Evolutionary conservation across 2,888 invertebrate species (phyloP), one percentile per base, ranked within the genome.

Genomic region (Hyposoter dolosus): DNA sequence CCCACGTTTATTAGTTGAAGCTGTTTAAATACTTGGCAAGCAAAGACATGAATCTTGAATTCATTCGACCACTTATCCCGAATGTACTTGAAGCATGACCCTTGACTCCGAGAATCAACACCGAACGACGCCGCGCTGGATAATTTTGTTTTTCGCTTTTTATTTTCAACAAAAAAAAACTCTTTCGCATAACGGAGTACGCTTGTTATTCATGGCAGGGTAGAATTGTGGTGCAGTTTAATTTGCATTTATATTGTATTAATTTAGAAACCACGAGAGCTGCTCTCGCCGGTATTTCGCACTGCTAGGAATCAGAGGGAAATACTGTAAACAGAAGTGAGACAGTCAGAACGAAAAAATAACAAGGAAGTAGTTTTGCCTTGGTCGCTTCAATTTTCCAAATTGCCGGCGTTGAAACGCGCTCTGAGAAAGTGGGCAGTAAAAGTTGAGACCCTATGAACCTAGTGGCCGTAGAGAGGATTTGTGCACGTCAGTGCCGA

Each of bases 221-320:
- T 74, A 87, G 84, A 82, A 77, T 85, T 63, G 80, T 45, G 66
- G 76, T 84, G 84, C 81, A 77, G 88, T 90, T 91, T 88, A 90
- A 92, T 92, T 92, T 91, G 90, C 92, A 92, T 92, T 91, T 91
- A 92, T 92, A 92, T 92, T 91, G 90, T 91, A 91, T 91, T 92
- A 92, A 92, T 92, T 91, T 89, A 89, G 89, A 88, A 88, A 84
- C 88, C 77, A 79, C 78, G 78, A 69, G 85, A 43, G 23, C 19
- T 65, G 82, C 53, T 74, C 23, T 50, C 68, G 45, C 66, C 65
- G 74, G 53, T 63, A 17, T 69, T 74, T 74, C 23, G 7, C 47
- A n/a, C 50, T 50, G 74, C 60, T 43, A 40, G 60, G 28, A 77
- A 76, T 81, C 69, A 71, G 71, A 72, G 66, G 68, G 56, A 71